phyloP scores from a whole-genome alignment of 2,888 invertebrate species.

The Schizaphis graminum region DNA sequence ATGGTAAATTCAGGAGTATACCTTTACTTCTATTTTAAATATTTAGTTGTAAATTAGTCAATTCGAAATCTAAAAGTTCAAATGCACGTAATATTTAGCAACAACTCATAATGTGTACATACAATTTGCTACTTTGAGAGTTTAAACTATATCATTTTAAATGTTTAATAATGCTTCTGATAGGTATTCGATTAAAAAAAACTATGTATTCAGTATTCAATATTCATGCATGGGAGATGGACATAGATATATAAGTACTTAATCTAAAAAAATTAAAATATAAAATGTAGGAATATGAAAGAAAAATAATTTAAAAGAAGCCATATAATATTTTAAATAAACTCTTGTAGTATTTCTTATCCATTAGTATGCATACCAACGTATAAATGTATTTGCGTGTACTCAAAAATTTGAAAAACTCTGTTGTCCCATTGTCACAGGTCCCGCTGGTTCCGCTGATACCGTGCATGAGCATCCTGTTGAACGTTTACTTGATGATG shows the following conservation, averaged over 20 bases:
- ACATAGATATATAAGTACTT: no score
- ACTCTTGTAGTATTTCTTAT: no score
- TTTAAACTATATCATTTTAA: background rate
- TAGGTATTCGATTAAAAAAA: background rate
- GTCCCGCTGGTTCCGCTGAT: slow-evolving; percentile 87
- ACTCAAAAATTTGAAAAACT: background rate
- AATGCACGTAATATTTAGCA: background rate
- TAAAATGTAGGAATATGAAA: no score
- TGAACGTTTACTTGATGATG: slow-evolving; percentile 89
- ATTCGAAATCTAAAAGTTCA: background rate
- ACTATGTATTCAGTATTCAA: background rate
- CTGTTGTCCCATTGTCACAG: background rate
- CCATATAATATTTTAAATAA: no score
- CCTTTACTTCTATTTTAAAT: background rate
- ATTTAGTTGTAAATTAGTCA: background rate
- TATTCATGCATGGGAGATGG: no score
- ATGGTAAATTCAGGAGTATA: background rate
- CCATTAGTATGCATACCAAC: no score
- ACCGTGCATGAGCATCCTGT: slow-evolving; percentile 84
- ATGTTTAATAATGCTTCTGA: background rate
- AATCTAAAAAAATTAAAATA: no score
- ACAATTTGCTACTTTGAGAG: no score
- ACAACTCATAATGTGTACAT: background rate
- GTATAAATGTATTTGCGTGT: background rate
- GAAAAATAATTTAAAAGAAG: no score